A percentile compares a stretch with the other conserved stretches of the same genome.
These are phyloP conservation scores for Troides helena DNA, from an alignment of 2,888 invertebrate genomes.

Conservation along the genomic window DNA sequence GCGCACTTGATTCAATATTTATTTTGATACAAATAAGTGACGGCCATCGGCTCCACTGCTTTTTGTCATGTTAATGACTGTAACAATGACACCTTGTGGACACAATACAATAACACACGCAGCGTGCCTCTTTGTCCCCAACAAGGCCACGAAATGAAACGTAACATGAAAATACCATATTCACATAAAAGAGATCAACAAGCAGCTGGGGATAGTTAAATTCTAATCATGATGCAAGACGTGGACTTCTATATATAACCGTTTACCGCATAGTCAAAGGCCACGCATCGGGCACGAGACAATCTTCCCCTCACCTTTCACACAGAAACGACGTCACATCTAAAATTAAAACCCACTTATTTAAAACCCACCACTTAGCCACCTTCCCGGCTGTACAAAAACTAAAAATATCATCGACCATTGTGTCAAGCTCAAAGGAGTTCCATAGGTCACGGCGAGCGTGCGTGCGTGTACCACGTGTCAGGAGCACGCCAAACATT, in stretches of 20 bases:
- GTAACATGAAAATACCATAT: constrained; percentile 42
- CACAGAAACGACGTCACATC: constrained; percentile 68
- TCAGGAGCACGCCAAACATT: constrained; percentile 79
- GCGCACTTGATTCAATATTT: constrained; percentile 77
- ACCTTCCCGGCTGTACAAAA: constrained; percentile 75
- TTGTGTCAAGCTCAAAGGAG: constrained; percentile 78
- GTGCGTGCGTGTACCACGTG: constrained; percentile 73
- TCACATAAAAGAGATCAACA: constrained; percentile 16
- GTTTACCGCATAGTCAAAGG: constrained; percentile 52
- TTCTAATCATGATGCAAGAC: constrained; percentile 21
- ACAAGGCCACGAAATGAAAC: constrained; percentile 38
- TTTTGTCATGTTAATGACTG: constrained; percentile 75
- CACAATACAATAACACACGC: constrained; percentile 48
- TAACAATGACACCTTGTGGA: constrained; percentile 57
- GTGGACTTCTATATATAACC: constrained; percentile 51
- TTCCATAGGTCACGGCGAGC: constrained; percentile 77
- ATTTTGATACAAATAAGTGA: constrained; percentile 72
- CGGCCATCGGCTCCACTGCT: constrained; percentile 65
- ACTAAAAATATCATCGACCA: constrained; percentile 76
- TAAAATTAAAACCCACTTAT: constrained; percentile 79
- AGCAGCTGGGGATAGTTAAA: constrained; percentile 24
- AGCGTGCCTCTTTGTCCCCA: constrained; percentile 47
- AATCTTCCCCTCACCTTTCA: constrained; percentile 71
- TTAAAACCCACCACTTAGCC: constrained; percentile 77
- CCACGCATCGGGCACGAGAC: constrained; percentile 73